Base-by-base conservation (phyloP, 2,797 vertebrate genomes). In the Varecia variegata region DNA sequence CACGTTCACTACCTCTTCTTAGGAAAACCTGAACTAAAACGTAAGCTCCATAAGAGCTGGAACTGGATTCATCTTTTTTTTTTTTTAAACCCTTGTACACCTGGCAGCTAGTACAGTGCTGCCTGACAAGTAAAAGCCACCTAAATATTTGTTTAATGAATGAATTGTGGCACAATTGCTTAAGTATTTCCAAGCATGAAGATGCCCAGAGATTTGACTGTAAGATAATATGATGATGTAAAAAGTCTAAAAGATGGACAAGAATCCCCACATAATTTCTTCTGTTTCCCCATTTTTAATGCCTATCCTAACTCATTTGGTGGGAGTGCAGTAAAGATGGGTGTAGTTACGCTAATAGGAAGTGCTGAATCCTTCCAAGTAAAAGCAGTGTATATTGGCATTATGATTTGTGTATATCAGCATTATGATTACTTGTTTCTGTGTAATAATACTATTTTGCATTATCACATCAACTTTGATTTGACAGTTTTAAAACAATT, bases 371-470 rank as follows among this genome's bases (percentile, higher is more conserved):
- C 25, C 1, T 84, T 93, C 80, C 80, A 87, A 65, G 47, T 83
- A 18, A 62, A 89, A 71, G n/a, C 45, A 52, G 25, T 50, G 43
- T 68, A 27, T 81, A 15, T 45, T 23, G 9, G 40, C 45, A 52
- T 80, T 70, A 23, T 54, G 27, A 14, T 67, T 88, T 93, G 68
- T 45, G 9, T 56, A 47, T 93, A 65, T 71, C 43, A 60, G 11
- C 77, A 65, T 94, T 77, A 38, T 45, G 9, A 77, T 71, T 89
- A 70, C 15, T 88, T 92, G 38, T 65, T 96, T 82, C 25, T 93
- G 68, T 35, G 20, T 52, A 73, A 38, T 23, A 71, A 70, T 70
- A 76, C 38, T 68, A 54, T 79, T 93, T 88, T 95, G 40, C 32
- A 40, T 80, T 85, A 71, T 94, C 15, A 50, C 52, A 32, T 85